A percentile compares a stretch with the other conserved stretches of the same genome.
These are phyloP conservation scores for Calameuta filiformis DNA, from an alignment of 2,888 invertebrate species.

Conservation along the genomic window DNA sequence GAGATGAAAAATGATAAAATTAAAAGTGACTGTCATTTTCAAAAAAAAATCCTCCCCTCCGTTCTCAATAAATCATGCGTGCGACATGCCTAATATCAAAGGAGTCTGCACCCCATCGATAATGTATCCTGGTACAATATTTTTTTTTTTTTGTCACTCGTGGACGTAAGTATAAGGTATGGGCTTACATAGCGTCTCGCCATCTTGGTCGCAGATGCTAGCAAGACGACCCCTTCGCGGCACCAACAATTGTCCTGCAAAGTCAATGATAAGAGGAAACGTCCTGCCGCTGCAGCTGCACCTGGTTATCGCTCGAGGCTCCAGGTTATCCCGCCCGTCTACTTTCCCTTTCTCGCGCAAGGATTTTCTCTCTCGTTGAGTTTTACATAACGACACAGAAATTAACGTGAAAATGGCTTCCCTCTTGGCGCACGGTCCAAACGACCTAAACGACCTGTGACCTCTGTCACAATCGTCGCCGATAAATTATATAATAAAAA, in stretches of 20 bases:
- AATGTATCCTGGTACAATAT: background rate
- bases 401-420: background rate
- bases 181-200: slow-evolving; percentile 77
- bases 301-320: background rate
- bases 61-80: background rate
- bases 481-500: background rate
- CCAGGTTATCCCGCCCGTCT: background rate
- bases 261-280: slow-evolving; percentile 33
- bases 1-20: too few relatives aligned
- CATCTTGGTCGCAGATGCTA: slow-evolving; percentile 77
- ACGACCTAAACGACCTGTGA: background rate
- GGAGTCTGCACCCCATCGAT: background rate
- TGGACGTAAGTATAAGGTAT: slow-evolving; percentile 21
- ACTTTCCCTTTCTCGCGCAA: background rate
- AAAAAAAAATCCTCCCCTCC: background rate
- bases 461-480: background rate
- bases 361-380: too few relatives aligned
- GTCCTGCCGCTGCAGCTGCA: background rate
- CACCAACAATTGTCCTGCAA: slow-evolving; percentile 64
- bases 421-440: background rate
- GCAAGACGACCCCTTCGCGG: slow-evolving; percentile 63
- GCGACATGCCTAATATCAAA: background rate
- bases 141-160: background rate
- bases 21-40: too few relatives aligned
- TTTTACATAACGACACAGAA: background rate